Conservation (phyloP, 1,140 invertebrate species). For the Leptopilina boulardi region DNA sequence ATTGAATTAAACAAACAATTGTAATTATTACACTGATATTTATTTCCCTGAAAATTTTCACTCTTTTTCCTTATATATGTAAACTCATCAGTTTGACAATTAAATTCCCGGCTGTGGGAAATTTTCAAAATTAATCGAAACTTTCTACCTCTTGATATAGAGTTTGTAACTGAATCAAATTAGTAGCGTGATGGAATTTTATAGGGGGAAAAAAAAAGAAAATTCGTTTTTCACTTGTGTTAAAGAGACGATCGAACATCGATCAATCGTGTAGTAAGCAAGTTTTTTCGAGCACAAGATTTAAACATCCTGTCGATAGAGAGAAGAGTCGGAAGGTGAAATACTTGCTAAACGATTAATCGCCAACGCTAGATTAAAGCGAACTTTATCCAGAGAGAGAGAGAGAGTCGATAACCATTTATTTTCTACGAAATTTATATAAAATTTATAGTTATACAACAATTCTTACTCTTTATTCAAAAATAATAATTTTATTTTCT, state of each 20-base stretch:
- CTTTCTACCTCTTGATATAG: too few species aligned
- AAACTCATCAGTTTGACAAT: too few species aligned
- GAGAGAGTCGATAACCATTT: not conserved
- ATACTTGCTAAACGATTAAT: constrained; percentile 18
- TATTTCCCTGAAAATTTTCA: too few species aligned
- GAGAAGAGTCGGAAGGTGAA: constrained; percentile 12
- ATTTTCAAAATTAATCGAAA: too few species aligned
- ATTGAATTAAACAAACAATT: too few species aligned
- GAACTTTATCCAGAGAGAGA: not conserved
- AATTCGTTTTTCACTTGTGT: not conserved
- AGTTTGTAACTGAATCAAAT: too few species aligned
- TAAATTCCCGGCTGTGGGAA: too few species aligned
- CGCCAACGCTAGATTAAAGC: constrained; percentile 8
- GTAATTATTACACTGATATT: too few species aligned
- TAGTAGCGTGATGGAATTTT: too few species aligned
- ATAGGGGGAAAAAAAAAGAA: not conserved
- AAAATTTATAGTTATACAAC: not conserved
- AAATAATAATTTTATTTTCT: not conserved
- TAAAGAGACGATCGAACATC: not conserved
- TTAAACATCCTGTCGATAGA: constrained; percentile 9
- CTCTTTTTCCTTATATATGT: too few species aligned
- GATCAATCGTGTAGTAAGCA: not conserved
- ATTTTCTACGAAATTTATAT: constrained; percentile 2
- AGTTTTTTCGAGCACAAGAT: not conserved
- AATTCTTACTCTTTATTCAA: not conserved